Conservation (phyloP, 2,113 vertebrate genomes). For the Calyptommatus sinebrachiatus region DNA sequence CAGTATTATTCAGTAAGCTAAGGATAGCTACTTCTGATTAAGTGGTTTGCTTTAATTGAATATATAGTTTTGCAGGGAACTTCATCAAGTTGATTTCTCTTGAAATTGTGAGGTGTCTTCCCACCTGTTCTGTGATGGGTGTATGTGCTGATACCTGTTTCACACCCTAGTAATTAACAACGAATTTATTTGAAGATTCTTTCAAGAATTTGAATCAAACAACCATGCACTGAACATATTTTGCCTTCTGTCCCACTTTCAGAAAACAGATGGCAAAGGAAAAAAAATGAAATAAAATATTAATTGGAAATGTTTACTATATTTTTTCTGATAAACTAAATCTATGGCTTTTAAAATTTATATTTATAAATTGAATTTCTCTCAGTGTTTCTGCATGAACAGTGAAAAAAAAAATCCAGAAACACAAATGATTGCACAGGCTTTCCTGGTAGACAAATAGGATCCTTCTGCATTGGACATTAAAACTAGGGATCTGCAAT, state of each 20-base stretch:
- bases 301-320: neutral
- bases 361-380: neutral
- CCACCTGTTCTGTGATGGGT: conserved; percentile 1
- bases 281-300: neutral
- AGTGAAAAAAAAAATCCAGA: neutral
- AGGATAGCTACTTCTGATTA: conserved; percentile 3
- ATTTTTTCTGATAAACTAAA: conserved; percentile 6
- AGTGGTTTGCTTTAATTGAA: conserved; percentile 9
- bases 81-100: neutral
- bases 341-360: neutral
- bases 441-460: too few relatives aligned
- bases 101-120: conserved; percentile 7
- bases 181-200: neutral
- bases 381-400: neutral
- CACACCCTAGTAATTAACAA: neutral
- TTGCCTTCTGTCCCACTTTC: conserved; percentile 18
- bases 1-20: conserved; percentile 29
- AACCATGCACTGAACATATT: conserved; percentile 26
- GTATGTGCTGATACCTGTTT: neutral
- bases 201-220: conserved; percentile 8
- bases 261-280: neutral
- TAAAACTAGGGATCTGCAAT: too few relatives aligned
- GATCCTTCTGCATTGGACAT: too few relatives aligned
- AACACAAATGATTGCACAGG: neutral
- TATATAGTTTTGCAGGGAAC: conserved; percentile 21